phyloP scores from a whole-genome alignment of 2,888 invertebrate genomes.

The Drosophila emarginata region DNA sequence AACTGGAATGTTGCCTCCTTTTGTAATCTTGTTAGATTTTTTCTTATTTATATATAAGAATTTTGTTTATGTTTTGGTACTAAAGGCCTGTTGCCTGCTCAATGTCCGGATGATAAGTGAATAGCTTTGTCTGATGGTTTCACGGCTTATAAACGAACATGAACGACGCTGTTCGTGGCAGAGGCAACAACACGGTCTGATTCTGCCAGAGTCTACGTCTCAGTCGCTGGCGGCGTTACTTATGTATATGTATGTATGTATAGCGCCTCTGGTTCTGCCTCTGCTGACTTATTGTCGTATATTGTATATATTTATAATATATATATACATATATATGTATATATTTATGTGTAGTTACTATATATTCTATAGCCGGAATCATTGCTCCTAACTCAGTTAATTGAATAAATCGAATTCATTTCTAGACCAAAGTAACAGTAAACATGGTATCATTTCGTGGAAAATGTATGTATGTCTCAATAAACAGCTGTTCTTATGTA shows the following conservation, averaged over 20 bases:
- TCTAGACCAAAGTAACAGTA: conserved; percentile 3
- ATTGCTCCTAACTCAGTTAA: conserved; percentile 54
- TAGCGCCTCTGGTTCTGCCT: conserved; percentile 4
- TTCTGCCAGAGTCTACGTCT: conserved; percentile 6
- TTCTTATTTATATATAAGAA: not conserved
- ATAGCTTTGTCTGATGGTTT: conserved; percentile 22
- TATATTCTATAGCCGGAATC: conserved; percentile 58
- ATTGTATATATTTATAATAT: conserved; percentile 64
- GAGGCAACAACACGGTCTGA: not conserved
- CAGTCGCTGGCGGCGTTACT: conserved; percentile 17
- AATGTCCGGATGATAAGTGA: conserved; percentile 58
- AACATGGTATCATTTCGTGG: not conserved
- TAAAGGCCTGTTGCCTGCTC: conserved; percentile 49
- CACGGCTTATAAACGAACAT: conserved; percentile 51
- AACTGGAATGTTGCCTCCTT: conserved; percentile 42
- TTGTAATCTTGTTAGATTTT: conserved; percentile 55
- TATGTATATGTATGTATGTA: too few relatives aligned
- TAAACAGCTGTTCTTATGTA: not conserved
- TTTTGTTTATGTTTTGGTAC: conserved; percentile 1
- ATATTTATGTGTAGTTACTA: not conserved
- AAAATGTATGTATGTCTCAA: too few relatives aligned
- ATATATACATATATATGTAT: not conserved
- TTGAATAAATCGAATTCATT: conserved; percentile 47
- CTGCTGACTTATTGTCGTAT: conserved; percentile 59
- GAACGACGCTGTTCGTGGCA: too few relatives aligned